Evolutionary conservation across 64 coral and sea anemone species (phyloP).

Genomic region (Pocillopora verrucosa): DNA sequence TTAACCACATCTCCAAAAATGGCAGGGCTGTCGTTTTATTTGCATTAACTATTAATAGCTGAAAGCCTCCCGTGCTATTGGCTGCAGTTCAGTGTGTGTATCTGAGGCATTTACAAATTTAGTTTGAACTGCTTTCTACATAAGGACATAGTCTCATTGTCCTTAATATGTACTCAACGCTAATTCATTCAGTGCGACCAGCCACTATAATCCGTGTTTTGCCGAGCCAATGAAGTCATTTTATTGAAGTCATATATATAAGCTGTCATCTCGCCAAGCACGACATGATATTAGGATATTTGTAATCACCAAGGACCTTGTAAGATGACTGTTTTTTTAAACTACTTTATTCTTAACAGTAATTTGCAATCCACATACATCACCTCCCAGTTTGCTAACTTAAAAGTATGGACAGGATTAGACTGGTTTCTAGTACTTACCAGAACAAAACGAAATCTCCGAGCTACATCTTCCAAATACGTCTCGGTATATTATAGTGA

Average conservation of each 20-base stretch:
- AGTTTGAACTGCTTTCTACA: neutral
- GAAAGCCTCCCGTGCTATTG: neutral
- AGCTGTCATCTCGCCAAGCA: no score
- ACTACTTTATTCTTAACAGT: no score
- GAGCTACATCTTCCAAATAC: neutral
- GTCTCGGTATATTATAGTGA: neutral
- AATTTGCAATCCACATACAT: no score
- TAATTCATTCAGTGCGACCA: no score
- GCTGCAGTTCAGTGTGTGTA: neutral
- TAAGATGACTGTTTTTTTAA: no score
- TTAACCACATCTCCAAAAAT: conserved; percentile 13
- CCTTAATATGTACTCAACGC: neutral
- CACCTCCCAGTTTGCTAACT: no score
- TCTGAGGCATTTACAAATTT: neutral
- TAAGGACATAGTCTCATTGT: neutral
- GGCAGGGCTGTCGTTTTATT: conserved; percentile 13
- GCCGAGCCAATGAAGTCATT: no score
- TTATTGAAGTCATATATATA: no score
- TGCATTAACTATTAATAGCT: conserved; percentile 24
- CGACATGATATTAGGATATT: no score
- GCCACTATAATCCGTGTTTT: no score
- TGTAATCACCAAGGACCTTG: no score
- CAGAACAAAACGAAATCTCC: neutral
- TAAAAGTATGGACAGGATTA: neutral
- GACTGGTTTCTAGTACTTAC: neutral